Evolutionary conservation across 2,113 vertebrate species (phyloP).

Genomic region (Nothocercus julius): DNA sequence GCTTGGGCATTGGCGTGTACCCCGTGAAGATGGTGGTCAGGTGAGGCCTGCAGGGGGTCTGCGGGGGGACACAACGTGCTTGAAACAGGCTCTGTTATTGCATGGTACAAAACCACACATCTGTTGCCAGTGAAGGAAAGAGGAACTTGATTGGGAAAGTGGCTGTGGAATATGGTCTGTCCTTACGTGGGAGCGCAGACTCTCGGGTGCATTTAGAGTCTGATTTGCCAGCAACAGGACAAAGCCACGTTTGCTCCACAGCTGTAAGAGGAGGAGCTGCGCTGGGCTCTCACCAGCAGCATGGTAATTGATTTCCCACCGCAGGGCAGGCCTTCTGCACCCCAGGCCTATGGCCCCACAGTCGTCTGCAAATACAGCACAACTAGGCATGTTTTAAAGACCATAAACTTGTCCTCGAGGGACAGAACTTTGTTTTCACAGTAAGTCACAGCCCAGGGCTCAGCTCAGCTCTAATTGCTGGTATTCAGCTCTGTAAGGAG

Average conservation of each 20-base stretch:
- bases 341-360: rapidly evolving
- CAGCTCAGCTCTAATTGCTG: neutral
- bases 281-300: neutral
- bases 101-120: neutral
- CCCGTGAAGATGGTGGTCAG: conserved; percentile 98
- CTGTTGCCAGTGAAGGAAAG: neutral
- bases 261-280: neutral
- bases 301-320: rapidly evolving
- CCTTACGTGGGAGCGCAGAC: neutral
- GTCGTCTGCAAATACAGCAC: neutral
- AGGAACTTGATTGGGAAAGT: neutral
- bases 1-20: conserved; percentile 92
- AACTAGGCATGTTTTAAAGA: neutral
- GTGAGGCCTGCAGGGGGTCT: conserved; percentile 48
- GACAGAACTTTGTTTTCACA: neutral
- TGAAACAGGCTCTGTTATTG: neutral
- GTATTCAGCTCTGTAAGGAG: neutral
- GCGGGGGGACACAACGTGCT: neutral
- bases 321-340: neutral
- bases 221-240: neutral
- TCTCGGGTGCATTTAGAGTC: neutral
- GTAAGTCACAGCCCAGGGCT: neutral
- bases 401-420: neutral
- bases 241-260: neutral
- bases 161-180: neutral